Base-by-base conservation (phyloP, 1,140 invertebrate species). In the Neodiprion pinetum region DNA sequence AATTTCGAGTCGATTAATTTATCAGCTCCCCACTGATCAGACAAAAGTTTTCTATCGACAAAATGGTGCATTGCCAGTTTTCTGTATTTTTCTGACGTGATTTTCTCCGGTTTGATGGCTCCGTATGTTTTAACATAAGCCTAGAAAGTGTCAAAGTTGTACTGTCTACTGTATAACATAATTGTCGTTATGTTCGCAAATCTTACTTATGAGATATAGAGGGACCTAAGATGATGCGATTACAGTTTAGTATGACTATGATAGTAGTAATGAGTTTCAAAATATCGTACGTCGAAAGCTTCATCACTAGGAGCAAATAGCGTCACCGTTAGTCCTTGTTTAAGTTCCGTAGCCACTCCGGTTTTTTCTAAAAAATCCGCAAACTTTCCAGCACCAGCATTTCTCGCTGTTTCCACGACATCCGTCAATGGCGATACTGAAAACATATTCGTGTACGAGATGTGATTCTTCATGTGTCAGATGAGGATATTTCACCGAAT, bases 241-340 rank as follows among this genome's bases (percentile, higher is more conserved):
- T 23, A 28, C 21, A 12, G 12, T 14, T 17, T 5, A 69, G 53
- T 12, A 75, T 53, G 1, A 72, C 48, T 17, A 9, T 61, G 7
- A 74, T 65, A 71, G 12, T 61, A 67, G 7, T 14, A n/a, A 71
- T 71, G 23, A 73, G 48, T 61, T 12, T 68, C 48, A 17, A 53
- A n/a, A n/a, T 17, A 72, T 72, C 67, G 78, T 81, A 89, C 87
- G n/a, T 89, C 85, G 77, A 92, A 91, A 9, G 90, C 90, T 21
- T 85, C 79, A 75, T 92, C 89, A 10, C 85, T 85, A 5, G 91
- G 91, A 0, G 87, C 90, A 73, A 92, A 91, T 3, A 91, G 76
- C 0, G 91, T 92, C 79, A 86, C 90, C 3, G 89, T 85, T 1
- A 88, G 89, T 72, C 80, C 80, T n/a, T 72, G 73, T 0, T 72